A percentile compares a stretch with the other conserved stretches of the same genome.
These are phyloP conservation scores for Nerophis ophidion DNA, from an alignment of 2,113 vertebrate species.

Conservation along the genomic window DNA sequence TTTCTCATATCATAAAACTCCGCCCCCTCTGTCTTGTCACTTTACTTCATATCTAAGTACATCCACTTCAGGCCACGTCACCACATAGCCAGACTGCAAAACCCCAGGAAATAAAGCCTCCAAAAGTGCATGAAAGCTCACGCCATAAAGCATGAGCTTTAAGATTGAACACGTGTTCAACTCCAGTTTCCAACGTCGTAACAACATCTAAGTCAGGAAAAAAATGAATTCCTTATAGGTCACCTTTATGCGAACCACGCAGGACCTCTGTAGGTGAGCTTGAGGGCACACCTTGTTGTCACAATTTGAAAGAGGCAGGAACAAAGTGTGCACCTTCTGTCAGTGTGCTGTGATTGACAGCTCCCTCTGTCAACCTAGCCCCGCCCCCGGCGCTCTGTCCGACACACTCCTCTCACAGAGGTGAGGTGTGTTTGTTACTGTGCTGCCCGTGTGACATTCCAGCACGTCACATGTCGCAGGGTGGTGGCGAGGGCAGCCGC, in stretches of 20 bases:
- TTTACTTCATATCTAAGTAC: too few species aligned
- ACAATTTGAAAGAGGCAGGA: conserved; percentile 46
- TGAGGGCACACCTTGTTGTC: conserved; percentile 15
- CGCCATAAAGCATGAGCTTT: too few species aligned
- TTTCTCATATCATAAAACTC: too few species aligned
- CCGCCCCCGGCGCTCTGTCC: conserved; percentile 10
- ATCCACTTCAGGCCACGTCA: too few species aligned
- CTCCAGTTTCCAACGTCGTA: too few species aligned
- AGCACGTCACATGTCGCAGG: conserved; percentile 67
- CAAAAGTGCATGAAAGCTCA: too few species aligned
- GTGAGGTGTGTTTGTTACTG: conserved; percentile 66
- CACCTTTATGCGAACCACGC: conserved; percentile 14
- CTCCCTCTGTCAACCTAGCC: conserved; percentile 20
- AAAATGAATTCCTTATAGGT: too few species aligned
- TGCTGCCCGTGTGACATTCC: conserved; percentile 68
- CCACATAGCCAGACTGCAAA: too few species aligned
- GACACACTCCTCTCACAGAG: conserved; percentile 29
- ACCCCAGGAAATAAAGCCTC: background rate
- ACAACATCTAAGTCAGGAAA: too few species aligned
- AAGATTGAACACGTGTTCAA: too few species aligned
- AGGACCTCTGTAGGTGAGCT: background rate
- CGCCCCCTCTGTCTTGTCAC: too few species aligned
- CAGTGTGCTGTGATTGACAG: conserved; percentile 50
- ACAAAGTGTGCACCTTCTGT: conserved; percentile 36
- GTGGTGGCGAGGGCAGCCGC: conserved; percentile 51